Evolutionary conservation across 2,113 vertebrate species (phyloP), one percentile per base, ranked within the genome.

Genomic region (Chaetura pelagica): DNA sequence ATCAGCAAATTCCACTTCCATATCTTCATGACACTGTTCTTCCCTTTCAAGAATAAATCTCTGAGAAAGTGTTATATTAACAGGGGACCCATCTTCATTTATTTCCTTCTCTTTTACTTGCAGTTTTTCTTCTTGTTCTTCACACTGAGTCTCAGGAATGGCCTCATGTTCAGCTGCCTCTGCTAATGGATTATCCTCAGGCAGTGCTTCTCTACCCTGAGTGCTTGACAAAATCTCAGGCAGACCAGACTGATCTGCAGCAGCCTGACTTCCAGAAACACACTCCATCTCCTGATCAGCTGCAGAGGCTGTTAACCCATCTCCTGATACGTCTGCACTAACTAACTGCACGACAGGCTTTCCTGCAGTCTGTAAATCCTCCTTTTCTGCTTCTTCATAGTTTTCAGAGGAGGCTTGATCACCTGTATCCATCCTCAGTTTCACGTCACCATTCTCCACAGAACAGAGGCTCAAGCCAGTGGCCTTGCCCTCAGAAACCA

Each of bases 141-240:
- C 97, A 97, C 93, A 96, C 2, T 96, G 97, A 58, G 96, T 98
- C 94, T 98, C 98, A 54, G 98, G 97, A 84, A 98, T 72, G 90
- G 95, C 94, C 80, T 98, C 97, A 18, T 90, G 62, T 57, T 98
- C 96, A 69, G 93, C 95, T 51, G 32, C 89, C 49, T 95, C 96
- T 62, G 97, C 96, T 49, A 95, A 67, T 10, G 91, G 82, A 68
- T 68, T 91, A 73, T 96, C 93, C 79, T 94, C 94, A 93, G 94
- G 87, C 38, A 84, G 91, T 64, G 86, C 89, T 80, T 97, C 96
- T 93, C 95, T 93, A 73, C 93, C 91, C 84, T 89, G 81, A 72
- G 87, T 7, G 61, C 8, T 90, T 10, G 96, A 94, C 17, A 94
- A 93, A 68, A 89, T 67, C 69, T 96, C 97, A 69, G 96, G 96